Conservation (phyloP, 64 coral and sea anemone genomes). For the Porites australiensis region DNA sequence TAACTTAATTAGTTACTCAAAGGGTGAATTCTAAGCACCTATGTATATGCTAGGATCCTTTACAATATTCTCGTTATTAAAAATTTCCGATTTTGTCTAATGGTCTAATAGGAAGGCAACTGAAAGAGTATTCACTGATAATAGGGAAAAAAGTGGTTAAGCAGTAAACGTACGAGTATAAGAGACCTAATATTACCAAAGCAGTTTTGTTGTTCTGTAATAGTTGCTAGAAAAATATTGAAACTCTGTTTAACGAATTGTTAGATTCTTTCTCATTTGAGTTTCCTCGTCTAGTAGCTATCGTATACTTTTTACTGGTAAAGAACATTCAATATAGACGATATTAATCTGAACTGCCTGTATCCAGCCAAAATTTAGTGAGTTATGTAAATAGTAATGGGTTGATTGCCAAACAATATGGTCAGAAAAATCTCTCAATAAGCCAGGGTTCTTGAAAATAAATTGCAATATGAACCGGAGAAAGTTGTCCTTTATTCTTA, state of each 20-base stretch:
- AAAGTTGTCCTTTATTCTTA: background rate
- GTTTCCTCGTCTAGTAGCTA: background rate
- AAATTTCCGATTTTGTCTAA: no score
- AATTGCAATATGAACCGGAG: background rate
- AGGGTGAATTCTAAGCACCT: no score
- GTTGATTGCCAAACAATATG: conserved; percentile 19
- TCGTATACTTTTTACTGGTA: background rate
- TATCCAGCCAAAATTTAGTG: background rate
- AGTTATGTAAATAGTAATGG: conserved; percentile 1
- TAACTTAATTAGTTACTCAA: no score
- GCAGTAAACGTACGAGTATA: no score
- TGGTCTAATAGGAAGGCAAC: no score
- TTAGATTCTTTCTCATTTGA: background rate
- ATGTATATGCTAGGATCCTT: no score
- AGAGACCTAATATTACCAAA: no score
- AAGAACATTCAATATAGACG: background rate
- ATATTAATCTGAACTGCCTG: background rate
- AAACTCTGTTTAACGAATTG: background rate
- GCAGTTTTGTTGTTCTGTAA: no score
- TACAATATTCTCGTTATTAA: no score
- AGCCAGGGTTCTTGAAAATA: background rate
- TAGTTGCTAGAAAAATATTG: no score
- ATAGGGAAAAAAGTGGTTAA: no score
- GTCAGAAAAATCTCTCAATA: background rate
- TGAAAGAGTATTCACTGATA: no score